A percentile compares a stretch with the other conserved stretches of the same genome.
Conservation (phyloP, 2,888 invertebrate genomes). For the Phlogophora meticulosa region DNA sequence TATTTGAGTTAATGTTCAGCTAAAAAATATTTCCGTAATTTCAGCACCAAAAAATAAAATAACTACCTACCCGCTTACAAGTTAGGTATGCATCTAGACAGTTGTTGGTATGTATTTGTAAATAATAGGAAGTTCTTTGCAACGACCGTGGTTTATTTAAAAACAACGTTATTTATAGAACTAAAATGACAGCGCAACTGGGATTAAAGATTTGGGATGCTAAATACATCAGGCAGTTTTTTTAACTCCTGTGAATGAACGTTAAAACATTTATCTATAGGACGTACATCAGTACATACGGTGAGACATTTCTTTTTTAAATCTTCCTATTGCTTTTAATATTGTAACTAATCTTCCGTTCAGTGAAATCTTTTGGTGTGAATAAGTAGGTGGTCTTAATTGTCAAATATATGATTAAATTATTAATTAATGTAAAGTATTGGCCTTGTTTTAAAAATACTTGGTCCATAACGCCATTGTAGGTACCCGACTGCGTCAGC, state of each 20-base stretch:
- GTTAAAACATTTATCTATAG: no score
- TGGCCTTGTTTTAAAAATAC: background rate
- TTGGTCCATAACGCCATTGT: slow-evolving; percentile 8
- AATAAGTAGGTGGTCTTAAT: background rate
- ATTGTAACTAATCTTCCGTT: no score
- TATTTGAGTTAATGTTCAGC: slow-evolving; percentile 23
- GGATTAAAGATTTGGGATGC: no score
- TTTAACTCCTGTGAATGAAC: no score
- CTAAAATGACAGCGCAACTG: background rate
- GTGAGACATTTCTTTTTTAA: background rate
- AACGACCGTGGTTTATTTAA: slow-evolving; percentile 4
- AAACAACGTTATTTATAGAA: background rate
- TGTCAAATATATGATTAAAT: background rate
- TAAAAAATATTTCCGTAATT: slow-evolving; percentile 42
- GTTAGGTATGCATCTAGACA: slow-evolving; percentile 7
- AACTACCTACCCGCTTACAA: background rate
- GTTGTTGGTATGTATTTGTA: slow-evolving; percentile 20
- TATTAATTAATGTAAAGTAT: background rate
- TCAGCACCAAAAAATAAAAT: slow-evolving; percentile 17
- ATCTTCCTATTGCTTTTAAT: background rate
- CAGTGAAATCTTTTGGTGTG: background rate
- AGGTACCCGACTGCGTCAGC: slow-evolving; percentile 24
- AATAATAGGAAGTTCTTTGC: slow-evolving; percentile 30
- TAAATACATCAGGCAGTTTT: no score
- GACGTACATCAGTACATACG: no score